phyloP scores from a whole-genome alignment of 2,113 vertebrate species.

The Oncorhynchus keta region DNA sequence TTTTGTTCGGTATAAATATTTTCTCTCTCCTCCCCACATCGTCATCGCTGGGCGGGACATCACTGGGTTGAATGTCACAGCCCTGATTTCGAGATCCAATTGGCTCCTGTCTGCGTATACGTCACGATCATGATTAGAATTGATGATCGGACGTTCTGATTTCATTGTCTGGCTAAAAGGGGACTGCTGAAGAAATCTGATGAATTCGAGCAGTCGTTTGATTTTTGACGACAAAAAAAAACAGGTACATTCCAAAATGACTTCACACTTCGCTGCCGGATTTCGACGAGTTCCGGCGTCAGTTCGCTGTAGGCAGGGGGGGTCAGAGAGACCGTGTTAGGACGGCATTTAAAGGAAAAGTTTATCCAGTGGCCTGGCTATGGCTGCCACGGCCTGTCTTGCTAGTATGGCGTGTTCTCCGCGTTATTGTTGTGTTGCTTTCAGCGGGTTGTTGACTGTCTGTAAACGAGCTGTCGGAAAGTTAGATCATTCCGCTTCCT shows the following conservation, averaged over 20 bases:
- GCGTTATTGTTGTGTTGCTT: slow-evolving; percentile 26
- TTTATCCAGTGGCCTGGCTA: slow-evolving; percentile 63
- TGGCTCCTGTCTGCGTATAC: slow-evolving; percentile 87
- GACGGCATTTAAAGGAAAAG: slow-evolving; percentile 69
- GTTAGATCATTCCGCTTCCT: slow-evolving; percentile 32
- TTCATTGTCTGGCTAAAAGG: slow-evolving; percentile 92
- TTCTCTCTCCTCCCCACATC: slow-evolving; percentile 46
- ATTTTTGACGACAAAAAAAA: slow-evolving; percentile 70
- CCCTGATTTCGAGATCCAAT: slow-evolving; percentile 80
- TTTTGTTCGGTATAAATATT: too few species aligned
- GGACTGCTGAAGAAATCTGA: slow-evolving; percentile 86
- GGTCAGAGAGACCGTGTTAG: slow-evolving; percentile 27
- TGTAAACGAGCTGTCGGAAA: slow-evolving; percentile 27
- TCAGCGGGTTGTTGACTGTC: slow-evolving; percentile 41
- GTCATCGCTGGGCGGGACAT: slow-evolving; percentile 75
- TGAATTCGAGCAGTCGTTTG: slow-evolving; percentile 78
- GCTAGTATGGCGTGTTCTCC: slow-evolving; percentile 19
- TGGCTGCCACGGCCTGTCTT: slow-evolving; percentile 66
- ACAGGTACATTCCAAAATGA: slow-evolving; percentile 63
- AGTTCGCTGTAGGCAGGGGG: slow-evolving; percentile 9
- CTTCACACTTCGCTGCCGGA: slow-evolving; percentile 15
- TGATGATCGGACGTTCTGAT: slow-evolving; percentile 98
- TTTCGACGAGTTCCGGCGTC: not conserved
- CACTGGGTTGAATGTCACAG: slow-evolving; percentile 65
- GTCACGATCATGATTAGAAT: slow-evolving; percentile 99